A percentile compares a stretch with the other conserved stretches of the same genome.
phyloP scores from a whole-genome alignment of 37 sponge, comb jelly and placozoan species.

The Petrosia ficiformis region DNA sequence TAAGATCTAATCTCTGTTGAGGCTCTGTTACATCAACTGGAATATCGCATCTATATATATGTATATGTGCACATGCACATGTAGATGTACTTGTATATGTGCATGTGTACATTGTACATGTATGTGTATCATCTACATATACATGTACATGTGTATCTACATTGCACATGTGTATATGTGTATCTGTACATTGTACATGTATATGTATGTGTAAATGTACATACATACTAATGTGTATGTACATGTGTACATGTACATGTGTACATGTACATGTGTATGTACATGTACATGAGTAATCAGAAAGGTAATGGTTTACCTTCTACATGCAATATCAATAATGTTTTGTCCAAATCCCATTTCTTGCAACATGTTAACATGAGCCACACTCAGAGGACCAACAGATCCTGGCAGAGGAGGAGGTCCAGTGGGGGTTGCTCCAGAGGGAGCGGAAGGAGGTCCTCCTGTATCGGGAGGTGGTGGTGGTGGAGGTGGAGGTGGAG shows the following conservation, averaged over 20 bases:
- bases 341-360: conserved; percentile 63
- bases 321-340: conserved; percentile 32
- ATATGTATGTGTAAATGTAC: background rate
- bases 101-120: conserved; percentile 10
- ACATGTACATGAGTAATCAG: background rate
- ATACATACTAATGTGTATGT: background rate
- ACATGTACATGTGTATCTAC: background rate
- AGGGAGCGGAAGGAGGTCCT: conserved; percentile 30
- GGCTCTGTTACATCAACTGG: conserved; percentile 16
- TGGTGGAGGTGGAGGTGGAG: background rate
- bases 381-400: background rate
- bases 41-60: conserved; percentile 31
- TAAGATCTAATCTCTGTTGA: conserved; percentile 24
- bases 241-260: background rate
- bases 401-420: background rate
- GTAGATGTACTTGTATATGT: background rate
- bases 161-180: background rate
- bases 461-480: conserved; percentile 9
- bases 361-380: conserved; percentile 14
- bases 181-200: conserved; percentile 3
- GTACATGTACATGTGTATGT: conserved; percentile 15
- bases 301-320: conserved; percentile 21
- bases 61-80: background rate
- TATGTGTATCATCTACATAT: conserved; percentile 6
- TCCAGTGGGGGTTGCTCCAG: too few species aligned